Conservation (phyloP, 1,140 invertebrate genomes). For the Caenorhabditis brenneri region DNA sequence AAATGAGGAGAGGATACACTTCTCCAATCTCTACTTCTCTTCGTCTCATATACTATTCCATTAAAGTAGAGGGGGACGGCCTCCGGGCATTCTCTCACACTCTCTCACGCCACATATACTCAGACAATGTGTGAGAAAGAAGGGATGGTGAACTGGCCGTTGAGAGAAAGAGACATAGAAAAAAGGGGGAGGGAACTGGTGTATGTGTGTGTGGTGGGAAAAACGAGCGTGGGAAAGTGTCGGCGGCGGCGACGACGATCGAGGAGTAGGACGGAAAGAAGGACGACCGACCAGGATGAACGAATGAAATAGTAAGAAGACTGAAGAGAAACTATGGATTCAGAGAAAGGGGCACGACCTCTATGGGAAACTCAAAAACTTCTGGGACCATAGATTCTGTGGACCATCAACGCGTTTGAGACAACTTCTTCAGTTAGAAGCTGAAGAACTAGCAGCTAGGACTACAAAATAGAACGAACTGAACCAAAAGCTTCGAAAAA, state of each 20-base stretch:
- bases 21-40: background rate
- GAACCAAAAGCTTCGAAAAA: no score
- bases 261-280: background rate
- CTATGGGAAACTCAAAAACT: background rate
- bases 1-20: background rate
- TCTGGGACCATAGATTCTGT: background rate
- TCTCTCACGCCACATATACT: background rate
- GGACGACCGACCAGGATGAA: slow-evolving; percentile 4
- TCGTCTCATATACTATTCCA: slow-evolving; percentile 9
- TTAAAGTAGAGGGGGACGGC: background rate
- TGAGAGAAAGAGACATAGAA: background rate
- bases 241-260: background rate
- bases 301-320: slow-evolving; percentile 11
- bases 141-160: background rate
- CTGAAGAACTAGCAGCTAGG: no score
- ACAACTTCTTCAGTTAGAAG: no score
- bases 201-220: slow-evolving; percentile 33
- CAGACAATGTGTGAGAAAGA: slow-evolving; percentile 40
- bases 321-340: background rate
- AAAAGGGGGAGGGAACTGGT: slow-evolving; percentile 30
- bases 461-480: no score
- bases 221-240: slow-evolving; percentile 41
- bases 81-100: slow-evolving; percentile 37
- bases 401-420: no score
- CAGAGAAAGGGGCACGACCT: background rate